Conservation (phyloP, 2,797 vertebrate genomes). For the Labeo calbasu region DNA sequence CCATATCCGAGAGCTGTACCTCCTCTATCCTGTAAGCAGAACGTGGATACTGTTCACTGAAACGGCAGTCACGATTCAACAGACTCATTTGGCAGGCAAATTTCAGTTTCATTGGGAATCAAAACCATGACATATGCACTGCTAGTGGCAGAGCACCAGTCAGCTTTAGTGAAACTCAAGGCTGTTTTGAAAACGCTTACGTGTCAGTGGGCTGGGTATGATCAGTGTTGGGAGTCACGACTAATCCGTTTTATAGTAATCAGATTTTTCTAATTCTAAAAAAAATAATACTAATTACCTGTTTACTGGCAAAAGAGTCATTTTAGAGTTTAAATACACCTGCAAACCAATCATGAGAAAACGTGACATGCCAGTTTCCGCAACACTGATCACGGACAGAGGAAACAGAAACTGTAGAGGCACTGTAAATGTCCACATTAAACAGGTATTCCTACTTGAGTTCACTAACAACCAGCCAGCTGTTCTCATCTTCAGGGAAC, state of each 20-base stretch:
- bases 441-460: constrained; percentile 71
- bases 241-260: neutral
- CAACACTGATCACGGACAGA: neutral
- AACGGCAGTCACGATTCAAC: neutral
- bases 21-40: constrained; percentile 77
- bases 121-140: neutral
- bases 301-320: neutral
- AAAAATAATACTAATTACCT: too few species aligned
- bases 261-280: neutral
- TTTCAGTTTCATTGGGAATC: neutral
- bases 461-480: constrained; percentile 81
- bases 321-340: too few species aligned
- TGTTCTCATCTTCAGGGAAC: constrained; percentile 74
- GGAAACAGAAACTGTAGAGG: neutral
- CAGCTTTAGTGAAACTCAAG: neutral
- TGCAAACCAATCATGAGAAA: neutral
- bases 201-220: neutral
- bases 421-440: constrained; percentile 46
- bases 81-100: too few species aligned
- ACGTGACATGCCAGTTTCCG: neutral
- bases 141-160: neutral
- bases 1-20: constrained; percentile 81
- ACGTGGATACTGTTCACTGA: neutral
- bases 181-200: neutral
- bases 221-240: neutral